Evolutionary conservation across 2,113 vertebrate species (phyloP), one percentile per base, ranked within the genome.

Genomic region (Helogale parvula): DNA sequence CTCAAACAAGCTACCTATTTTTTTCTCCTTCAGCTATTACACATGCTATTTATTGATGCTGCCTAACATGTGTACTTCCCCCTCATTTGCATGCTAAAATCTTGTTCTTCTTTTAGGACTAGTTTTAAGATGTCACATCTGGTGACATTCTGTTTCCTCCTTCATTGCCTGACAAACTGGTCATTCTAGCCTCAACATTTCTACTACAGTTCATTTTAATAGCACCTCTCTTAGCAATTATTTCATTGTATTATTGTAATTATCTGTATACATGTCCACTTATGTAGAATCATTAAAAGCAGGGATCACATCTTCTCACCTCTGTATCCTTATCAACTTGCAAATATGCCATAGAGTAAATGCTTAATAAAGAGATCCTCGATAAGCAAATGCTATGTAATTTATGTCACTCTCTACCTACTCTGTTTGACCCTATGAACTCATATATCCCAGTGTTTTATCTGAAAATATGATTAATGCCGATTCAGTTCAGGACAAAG

Each of bases 81-180:
- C 65, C n/a, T 79, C 68, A 94, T 60, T 27, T 92, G 50, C 77
- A 84, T 77, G 77, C 47, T 76, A 92, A 94, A 92, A 77, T 79
- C n/a, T 50, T 69, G 8, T 47, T 96, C 80, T 69, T 50, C 52
- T 91, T 90, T 81, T 54, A 81, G 86, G 17, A 45, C 35, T 74
- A 68, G 17, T 87, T 94, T 66, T 76, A 81, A 50, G 23, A 27
- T 57, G 29, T 91, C 66, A 77, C 17, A 27, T 80, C 38, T 31
- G 23, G 33, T 80, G 69, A 89, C 52, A 86, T 90, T 90, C 65
- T 89, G 54, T 72, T 88, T 41, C 45, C 29, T 84, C 45, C 35
- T 65, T 97, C 19, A 57, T 1, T 16, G 2, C 19, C 35, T 60
- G 52, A 66, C 50, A 31, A 84, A 47, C 3, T 76, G 57, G 33